Evolutionary conservation across 2,113 vertebrate species (phyloP).

Genomic region (Notarius quadriscutis): DNA sequence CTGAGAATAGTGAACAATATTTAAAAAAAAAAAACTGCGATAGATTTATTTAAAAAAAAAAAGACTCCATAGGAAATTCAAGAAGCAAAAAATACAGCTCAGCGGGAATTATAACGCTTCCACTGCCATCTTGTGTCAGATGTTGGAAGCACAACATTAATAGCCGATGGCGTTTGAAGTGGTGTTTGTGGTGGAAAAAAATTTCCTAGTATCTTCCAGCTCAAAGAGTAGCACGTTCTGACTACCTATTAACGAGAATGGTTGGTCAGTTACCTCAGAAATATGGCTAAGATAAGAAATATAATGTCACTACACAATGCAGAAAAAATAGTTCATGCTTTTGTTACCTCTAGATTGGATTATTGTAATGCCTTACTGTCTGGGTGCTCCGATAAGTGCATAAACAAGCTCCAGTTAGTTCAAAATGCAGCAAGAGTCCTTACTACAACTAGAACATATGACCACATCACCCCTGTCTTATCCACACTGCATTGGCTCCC

Average conservation of each 20-base stretch:
- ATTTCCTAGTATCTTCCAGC: background rate
- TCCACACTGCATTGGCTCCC: too few species aligned
- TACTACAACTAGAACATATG: too few species aligned
- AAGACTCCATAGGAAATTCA: background rate
- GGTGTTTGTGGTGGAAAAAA: background rate
- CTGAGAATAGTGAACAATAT: background rate
- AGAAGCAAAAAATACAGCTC: background rate
- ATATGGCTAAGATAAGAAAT: too few species aligned
- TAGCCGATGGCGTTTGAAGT: background rate
- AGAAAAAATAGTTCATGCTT: too few species aligned
- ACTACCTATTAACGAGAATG: background rate
- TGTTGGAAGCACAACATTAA: conserved; percentile 26
- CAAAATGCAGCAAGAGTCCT: too few species aligned
- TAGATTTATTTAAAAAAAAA: background rate
- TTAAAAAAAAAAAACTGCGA: background rate
- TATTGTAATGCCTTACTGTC: too few species aligned
- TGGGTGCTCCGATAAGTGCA: too few species aligned
- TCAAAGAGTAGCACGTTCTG: background rate
- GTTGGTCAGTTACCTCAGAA: too few species aligned
- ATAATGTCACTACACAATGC: too few species aligned
- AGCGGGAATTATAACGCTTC: conserved; percentile 43
- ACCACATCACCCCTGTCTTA: too few species aligned
- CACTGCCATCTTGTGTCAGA: conserved; percentile 61
- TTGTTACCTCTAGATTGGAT: too few species aligned
- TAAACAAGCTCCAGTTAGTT: too few species aligned